A percentile compares a stretch with the other conserved stretches of the same genome.
These are phyloP conservation scores for Grus americana DNA, from an alignment of 2,113 vertebrate genomes.

Conservation along the genomic window DNA sequence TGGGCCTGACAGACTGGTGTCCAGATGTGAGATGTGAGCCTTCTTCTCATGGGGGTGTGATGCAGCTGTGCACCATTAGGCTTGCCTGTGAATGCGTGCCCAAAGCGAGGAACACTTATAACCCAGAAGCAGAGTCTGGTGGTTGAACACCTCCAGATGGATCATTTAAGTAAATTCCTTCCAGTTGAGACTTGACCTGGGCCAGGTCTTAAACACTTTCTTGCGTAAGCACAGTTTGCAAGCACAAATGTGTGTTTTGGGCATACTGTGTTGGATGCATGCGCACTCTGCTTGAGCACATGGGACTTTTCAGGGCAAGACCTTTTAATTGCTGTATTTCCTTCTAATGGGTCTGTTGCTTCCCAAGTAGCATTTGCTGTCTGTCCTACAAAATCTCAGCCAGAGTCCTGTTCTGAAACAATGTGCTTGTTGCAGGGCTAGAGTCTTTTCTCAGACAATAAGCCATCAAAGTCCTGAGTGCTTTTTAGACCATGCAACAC, in stretches of 20 bases:
- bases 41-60: background rate
- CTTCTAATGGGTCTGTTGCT: background rate
- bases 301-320: conserved; percentile 20
- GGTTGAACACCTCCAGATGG: conserved; percentile 54
- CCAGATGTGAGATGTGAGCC: conserved; percentile 31
- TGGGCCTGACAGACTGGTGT: background rate
- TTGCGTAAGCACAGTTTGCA: conserved; percentile 29
- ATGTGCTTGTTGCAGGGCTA: background rate
- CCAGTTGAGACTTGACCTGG: conserved; percentile 35
- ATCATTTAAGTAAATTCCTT: conserved; percentile 39
- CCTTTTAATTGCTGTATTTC: conserved; percentile 1
- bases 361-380: background rate
- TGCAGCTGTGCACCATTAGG: conserved; percentile 38
- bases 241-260: background rate
- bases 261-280: background rate
- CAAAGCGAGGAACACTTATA: conserved; percentile 9
- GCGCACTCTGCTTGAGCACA: background rate
- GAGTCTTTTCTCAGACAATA: background rate
- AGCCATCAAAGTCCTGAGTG: background rate
- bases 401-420: background rate
- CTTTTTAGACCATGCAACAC: background rate
- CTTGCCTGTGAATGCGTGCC: background rate
- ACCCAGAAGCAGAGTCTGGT: conserved; percentile 13
- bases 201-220: conserved; percentile 20
- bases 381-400: background rate